Percentiles rank a stretch among this genome's conserved stretches.
Evolutionary conservation across 2,888 invertebrate species (phyloP).

Genomic region (Bruchidius siliquastri): DNA sequence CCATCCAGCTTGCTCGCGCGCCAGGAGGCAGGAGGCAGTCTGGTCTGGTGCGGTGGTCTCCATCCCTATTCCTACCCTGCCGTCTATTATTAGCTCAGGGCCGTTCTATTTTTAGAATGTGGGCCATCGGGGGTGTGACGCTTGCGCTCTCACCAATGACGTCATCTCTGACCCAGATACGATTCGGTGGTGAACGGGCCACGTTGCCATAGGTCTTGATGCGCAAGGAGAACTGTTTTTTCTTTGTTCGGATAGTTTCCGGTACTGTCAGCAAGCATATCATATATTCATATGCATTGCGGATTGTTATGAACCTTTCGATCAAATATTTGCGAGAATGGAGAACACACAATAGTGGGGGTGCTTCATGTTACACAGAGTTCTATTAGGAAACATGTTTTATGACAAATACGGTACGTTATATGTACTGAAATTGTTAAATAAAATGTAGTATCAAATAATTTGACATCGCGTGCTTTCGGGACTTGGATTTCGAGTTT

Average conservation of each 20-base stretch:
- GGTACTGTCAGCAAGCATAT: too few relatives aligned
- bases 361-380: too few relatives aligned
- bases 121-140: constrained; percentile 42
- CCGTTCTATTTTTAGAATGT: constrained; percentile 49
- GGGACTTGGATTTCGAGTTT: too few relatives aligned
- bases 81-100: constrained; percentile 50
- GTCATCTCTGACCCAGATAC: constrained; percentile 46
- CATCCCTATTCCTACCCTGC: constrained; percentile 23
- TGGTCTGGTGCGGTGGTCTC: background rate
- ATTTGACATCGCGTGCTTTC: too few relatives aligned
- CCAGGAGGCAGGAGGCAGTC: background rate
- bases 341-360: too few relatives aligned
- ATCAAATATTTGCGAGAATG: too few relatives aligned
- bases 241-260: background rate
- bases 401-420: too few relatives aligned
- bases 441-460: too few relatives aligned
- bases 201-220: background rate
- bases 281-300: too few relatives aligned
- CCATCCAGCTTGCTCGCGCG: background rate
- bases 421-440: too few relatives aligned
- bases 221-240: background rate
- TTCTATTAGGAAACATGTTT: too few relatives aligned
- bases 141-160: constrained; percentile 43
- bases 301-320: too few relatives aligned
- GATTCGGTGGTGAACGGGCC: constrained; percentile 10